A percentile compares a stretch with the other conserved stretches of the same genome.
Conservation (phyloP, 2,113 vertebrate genomes). For the Mohoua ochrocephala region DNA sequence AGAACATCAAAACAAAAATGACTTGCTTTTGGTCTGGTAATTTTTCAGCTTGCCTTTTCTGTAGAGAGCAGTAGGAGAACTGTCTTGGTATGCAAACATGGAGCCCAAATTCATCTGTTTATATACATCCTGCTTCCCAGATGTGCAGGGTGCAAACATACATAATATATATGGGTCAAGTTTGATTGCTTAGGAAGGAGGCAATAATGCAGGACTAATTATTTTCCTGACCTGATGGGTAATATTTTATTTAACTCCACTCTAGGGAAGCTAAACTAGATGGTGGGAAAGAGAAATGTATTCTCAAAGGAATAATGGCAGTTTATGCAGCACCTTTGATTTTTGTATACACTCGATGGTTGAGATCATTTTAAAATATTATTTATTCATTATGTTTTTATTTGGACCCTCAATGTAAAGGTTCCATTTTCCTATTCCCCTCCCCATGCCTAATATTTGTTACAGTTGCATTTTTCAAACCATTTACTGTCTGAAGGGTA, state of each 20-base stretch:
- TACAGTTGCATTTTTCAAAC: conserved; percentile 68
- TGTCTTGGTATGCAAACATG: neutral
- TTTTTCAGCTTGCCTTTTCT: neutral
- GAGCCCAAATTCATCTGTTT: neutral
- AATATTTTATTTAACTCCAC: conserved; percentile 76
- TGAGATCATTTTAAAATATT: conserved; percentile 61
- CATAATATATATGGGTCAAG: conserved; percentile 81
- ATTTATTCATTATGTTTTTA: conserved; percentile 73
- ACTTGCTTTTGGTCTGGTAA: neutral
- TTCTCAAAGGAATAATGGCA: conserved; percentile 47
- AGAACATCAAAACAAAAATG: neutral
- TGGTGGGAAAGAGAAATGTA: conserved; percentile 47
- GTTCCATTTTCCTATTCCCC: neutral
- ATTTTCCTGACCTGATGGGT: conserved; percentile 73
- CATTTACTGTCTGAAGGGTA: conserved; percentile 69
- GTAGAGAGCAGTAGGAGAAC: neutral
- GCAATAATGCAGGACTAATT: conserved; percentile 75
- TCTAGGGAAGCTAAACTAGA: conserved; percentile 54
- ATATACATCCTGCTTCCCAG: neutral
- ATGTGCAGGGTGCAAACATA: conserved; percentile 62
- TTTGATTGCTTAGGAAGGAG: conserved; percentile 71
- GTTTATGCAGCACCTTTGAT: conserved; percentile 59
- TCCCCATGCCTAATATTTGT: conserved; percentile 56
- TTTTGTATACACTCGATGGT: conserved; percentile 50
- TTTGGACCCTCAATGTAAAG: conserved; percentile 36